Base-by-base conservation (phyloP, 1,140 invertebrate species). In the Steinernema khuongi region DNA sequence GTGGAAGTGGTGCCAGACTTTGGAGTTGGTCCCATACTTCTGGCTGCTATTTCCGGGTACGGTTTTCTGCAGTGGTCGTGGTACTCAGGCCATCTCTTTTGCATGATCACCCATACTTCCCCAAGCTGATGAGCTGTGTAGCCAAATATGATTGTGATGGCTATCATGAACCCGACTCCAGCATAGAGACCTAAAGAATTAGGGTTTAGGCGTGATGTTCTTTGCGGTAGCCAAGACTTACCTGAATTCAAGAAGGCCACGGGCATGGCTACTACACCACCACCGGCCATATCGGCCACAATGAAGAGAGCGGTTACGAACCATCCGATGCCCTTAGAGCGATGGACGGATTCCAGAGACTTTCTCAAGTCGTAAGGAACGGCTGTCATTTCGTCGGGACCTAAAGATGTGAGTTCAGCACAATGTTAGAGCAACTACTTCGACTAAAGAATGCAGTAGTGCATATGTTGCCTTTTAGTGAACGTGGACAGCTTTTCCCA, bases 41-140 rank as follows among this genome's bases (percentile, higher is more conserved):
- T 85, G n/a, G 88, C 85, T 0, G 88, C 90, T 68, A 91, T 91
- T 7, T 89, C 89, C 0, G 90, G 87, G 81, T 91, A 91, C 0
- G 90, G 91, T 80, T 90, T 89, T 71, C 90, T 81, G 72, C 88
- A 88, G 22, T 87, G 83, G 36, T 83, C 86, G 77, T 88, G 84
- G 82, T 89, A 88, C 72, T 90, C 87, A 0, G 88, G 88, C 79
- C 89, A 89, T 1, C 90, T 83, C 60, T 90, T 89, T 82, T 91
- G 89, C n/a, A 91, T 78, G n/a, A 91, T 90, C 31, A 89, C 85
- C 90, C 90, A 91, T 81, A 90, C 90, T 33, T 88, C 87, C 0
- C 89, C 90, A 0, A 92, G 84, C 22, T 84, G 79, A 30, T 83
- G 79, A 22, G 75, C 75, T 18, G 77, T 78, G 72, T 78, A 78